These are phyloP conservation scores for Drosophila lacicola DNA, from an alignment of 2,888 invertebrate species.

Conservation along the genomic window DNA sequence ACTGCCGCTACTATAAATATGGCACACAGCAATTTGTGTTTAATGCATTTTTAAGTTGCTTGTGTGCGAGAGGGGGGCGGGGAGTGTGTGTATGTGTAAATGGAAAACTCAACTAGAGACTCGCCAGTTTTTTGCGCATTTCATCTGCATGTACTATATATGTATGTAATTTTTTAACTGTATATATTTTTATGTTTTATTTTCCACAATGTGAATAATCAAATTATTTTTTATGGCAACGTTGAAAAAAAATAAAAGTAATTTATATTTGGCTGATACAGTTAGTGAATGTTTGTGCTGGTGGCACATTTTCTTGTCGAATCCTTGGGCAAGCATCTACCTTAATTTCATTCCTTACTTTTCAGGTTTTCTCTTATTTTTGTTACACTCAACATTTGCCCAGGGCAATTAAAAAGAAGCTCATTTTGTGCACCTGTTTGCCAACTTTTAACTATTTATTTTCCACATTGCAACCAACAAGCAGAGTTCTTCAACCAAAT, in stretches of 20 bases:
- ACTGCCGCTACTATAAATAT: slow-evolving; percentile 4
- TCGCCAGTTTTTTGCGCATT: background rate
- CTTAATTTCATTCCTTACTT: background rate
- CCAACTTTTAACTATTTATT: slow-evolving; percentile 10
- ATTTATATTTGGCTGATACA: background rate
- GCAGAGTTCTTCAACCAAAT: background rate
- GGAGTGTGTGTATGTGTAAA: slow-evolving; percentile 1
- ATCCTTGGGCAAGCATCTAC: background rate
- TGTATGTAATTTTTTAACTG: too few relatives aligned
- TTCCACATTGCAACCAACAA: slow-evolving; percentile 1
- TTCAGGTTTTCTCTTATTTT: background rate
- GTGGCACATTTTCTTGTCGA: background rate
- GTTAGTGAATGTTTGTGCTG: slow-evolving; percentile 3
- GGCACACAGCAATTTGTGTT: slow-evolving; percentile 14
- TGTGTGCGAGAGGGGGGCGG: background rate
- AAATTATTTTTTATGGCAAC: background rate
- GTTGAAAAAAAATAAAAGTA: background rate
- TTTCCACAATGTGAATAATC: slow-evolving; percentile 3
- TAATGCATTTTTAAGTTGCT: slow-evolving; percentile 9
- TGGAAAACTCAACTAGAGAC: background rate
- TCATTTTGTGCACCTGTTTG: slow-evolving; percentile 18
- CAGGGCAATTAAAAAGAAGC: slow-evolving; percentile 21
- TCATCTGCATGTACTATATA: background rate
- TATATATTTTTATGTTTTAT: background rate
- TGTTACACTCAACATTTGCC: background rate